These are phyloP conservation scores for Eurois occulta DNA, from an alignment of 2,888 invertebrate species.

Conservation along the genomic window DNA sequence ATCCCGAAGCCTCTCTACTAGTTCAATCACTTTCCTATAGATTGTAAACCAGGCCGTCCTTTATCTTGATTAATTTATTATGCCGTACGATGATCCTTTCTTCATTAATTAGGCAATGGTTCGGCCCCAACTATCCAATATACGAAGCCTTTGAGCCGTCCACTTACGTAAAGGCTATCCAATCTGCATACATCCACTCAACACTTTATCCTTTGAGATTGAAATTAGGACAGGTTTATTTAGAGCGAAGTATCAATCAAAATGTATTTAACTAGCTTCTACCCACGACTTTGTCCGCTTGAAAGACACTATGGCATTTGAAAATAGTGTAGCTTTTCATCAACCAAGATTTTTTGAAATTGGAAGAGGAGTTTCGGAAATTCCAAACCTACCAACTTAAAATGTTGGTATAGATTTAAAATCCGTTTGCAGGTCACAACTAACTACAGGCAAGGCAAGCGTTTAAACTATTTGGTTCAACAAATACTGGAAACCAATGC, in stretches of 20 bases:
- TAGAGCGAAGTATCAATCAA: not conserved
- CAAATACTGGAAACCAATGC: conserved; percentile 42
- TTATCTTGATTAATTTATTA: conserved; percentile 29
- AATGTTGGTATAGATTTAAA: not conserved
- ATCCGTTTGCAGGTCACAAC: not conserved
- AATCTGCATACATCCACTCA: conserved; percentile 26
- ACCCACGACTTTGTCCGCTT: not conserved
- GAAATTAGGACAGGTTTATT: conserved; percentile 14
- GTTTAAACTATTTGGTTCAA: conserved; percentile 12
- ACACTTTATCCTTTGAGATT: conserved; percentile 24
- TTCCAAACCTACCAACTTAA: not conserved
- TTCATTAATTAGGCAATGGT: conserved; percentile 46
- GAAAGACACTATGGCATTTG: not conserved
- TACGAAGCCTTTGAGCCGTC: conserved; percentile 26
- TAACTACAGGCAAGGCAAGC: not conserved
- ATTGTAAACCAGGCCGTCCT: not conserved
- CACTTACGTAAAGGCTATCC: not conserved
- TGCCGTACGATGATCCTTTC: conserved; percentile 10
- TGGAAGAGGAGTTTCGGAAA: too few relatives aligned
- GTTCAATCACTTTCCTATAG: not conserved
- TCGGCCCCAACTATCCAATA: conserved; percentile 12
- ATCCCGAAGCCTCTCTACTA: not conserved
- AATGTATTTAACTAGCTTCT: not conserved
- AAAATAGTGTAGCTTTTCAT: not conserved
- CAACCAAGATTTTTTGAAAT: not conserved